Base-by-base conservation (phyloP, 2,113 vertebrate species). In the Crotophaga sulcirostris region DNA sequence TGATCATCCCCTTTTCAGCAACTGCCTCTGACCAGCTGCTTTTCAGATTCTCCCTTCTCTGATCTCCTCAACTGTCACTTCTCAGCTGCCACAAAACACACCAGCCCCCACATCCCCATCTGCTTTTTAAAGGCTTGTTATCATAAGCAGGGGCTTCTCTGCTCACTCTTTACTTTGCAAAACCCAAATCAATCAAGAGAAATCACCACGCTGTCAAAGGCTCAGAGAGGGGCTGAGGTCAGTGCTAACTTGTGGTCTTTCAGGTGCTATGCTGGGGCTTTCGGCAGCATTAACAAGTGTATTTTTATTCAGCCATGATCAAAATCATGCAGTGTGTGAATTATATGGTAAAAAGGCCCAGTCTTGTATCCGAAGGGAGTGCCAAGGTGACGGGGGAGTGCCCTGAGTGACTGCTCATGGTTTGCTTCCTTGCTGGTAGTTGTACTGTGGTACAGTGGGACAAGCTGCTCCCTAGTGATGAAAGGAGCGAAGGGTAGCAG, bases 1-100 rank as follows among this genome's bases (percentile, higher is more conserved):
- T 81, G 88, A 92, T 96, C 84, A 87, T 76, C 72, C 90, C 77
- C 58, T 87, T 69, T 83, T 56, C 87, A 93, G n/a, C 0, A 4
- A 66, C 45, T 95, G 63, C 77, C 75, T 90, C 79, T 93, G 91
- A 96, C 81, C 94, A 97, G 94, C 84, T 97, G 96, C 90, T 96
- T 90, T 94, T 91, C 81, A 90, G 77, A 92, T 95, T 94, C 89
- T 88, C 78, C 76, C 26, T 92, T 85, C 88, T 89, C 96, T 93
- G 84, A 75, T 93, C 93, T 90, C 66, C 74, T 91, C 95, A 87
- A 62, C 80, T 86, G 82, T 94, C 82, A 90, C 70, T 95, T 82
- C 82, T 93, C 91, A 96, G 31, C 84, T 91, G 89, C 68, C 68
- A 89, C 86, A 93, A 56, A 96, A 38, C 45, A 74, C 9, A 5